phyloP scores from a whole-genome alignment of 2,113 vertebrate genomes.

The Pristiophorus japonicus region DNA sequence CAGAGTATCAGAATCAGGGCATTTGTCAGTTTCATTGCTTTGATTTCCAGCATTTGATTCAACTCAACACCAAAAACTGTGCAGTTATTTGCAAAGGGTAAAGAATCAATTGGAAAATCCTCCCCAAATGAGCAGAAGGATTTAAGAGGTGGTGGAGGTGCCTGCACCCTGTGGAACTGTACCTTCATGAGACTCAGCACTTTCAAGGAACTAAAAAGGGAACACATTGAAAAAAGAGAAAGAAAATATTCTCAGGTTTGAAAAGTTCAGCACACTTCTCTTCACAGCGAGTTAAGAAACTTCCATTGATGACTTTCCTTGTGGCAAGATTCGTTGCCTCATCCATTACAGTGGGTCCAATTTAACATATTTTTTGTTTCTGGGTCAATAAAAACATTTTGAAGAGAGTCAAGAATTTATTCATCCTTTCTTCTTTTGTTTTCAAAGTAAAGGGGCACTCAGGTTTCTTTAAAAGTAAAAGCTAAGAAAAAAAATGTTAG shows the following conservation, averaged over 20 bases:
- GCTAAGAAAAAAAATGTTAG: background rate
- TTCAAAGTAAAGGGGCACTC: accelerated
- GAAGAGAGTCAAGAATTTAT: background rate
- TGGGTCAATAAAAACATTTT: background rate
- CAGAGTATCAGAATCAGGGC: background rate
- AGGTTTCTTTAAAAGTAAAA: too few relatives aligned
- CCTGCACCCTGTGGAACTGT: too few relatives aligned
- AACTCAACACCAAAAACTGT: background rate
- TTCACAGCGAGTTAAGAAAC: background rate
- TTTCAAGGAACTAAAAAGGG: background rate
- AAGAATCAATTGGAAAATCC: background rate
- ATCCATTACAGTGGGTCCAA: background rate
- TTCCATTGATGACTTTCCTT: background rate
- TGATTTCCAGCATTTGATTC: background rate
- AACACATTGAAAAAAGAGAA: background rate
- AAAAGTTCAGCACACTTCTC: background rate
- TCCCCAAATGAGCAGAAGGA: background rate
- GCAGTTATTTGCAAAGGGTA: background rate
- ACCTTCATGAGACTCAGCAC: background rate
- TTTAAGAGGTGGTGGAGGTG: too few relatives aligned
- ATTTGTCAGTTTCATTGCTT: background rate
- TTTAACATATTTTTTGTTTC: background rate
- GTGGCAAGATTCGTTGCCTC: background rate
- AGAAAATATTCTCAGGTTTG: background rate
- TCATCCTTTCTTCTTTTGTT: background rate